Evolutionary conservation across 2,888 invertebrate genomes (phyloP), one percentile per base, ranked within the genome.

Genomic region (Metellina segmentata): DNA sequence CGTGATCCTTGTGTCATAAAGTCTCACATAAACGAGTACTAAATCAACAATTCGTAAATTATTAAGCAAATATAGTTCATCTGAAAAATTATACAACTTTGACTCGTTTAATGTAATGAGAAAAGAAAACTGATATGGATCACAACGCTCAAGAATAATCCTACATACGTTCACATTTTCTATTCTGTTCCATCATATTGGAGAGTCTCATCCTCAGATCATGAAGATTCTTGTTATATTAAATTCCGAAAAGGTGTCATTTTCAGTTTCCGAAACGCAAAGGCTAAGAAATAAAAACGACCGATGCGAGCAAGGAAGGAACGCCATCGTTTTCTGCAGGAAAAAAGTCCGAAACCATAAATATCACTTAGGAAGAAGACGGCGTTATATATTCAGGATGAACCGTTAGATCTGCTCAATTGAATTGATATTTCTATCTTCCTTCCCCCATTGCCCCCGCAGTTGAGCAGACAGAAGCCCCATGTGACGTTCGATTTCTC

Each of bases 351-450:
- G 4, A 52, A 70, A 74, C 81, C 72, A 81, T 85, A 90, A 90
- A 90, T 90, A 85, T 90, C 90, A 85, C 70, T 90, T 90, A 85
- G 75, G 85, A 20, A 34, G 71, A 72, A 69, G 8, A 70, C 70
- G 52, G 72, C 85, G 85, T 90, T 85, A 90, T 85, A 74, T 85
- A 85, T 90, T 85, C 90, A 85, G 74, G 85, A 85, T 70, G 85
- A 90, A 74, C 51, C 69, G 53, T 71, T 20, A 49, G 13, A 48
- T 61, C 69, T 74, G 51, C 75, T 75, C 90, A 90, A 90, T 90
- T 81, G 90, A 90, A 90, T 90, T 90, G 81, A 61, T 81, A 90
- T 81, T 79, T 85, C 85, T 13, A 75, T 61, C 77, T 74, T 48
- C 53, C 77, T 16, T 49, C 19, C 34, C 61, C 52, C 16, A 19